A percentile compares a stretch with the other conserved stretches of the same genome.
Evolutionary conservation across 1,140 invertebrate species (phyloP).

Genomic region (Habropoda laboriosa): DNA sequence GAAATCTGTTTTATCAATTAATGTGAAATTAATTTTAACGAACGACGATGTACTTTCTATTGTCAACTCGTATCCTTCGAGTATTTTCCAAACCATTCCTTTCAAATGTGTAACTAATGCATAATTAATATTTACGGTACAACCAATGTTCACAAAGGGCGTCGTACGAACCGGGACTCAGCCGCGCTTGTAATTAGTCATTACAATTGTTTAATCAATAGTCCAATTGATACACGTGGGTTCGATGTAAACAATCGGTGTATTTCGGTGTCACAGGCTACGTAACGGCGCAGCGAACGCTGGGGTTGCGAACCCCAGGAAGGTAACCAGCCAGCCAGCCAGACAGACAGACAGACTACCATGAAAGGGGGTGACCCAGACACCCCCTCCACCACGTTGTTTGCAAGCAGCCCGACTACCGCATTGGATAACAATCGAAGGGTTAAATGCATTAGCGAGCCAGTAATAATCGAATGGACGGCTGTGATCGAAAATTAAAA

Average conservation of each 20-base stretch:
- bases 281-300: constrained; percentile 32
- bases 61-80: background rate
- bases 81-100: no score
- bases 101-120: no score
- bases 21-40: no score
- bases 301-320: constrained; percentile 76
- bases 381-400: constrained; percentile 73
- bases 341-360: constrained; percentile 73
- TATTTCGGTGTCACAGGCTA: constrained; percentile 59
- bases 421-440: constrained; percentile 58
- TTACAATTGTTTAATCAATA: constrained; percentile 48
- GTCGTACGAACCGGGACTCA: background rate
- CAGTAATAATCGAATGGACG: background rate
- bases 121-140: no score
- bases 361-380: constrained; percentile 80
- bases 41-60: no score
- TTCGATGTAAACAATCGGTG: constrained; percentile 61
- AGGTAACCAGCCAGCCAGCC: constrained; percentile 70
- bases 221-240: constrained; percentile 24
- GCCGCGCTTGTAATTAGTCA: constrained; percentile 7
- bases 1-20: no score
- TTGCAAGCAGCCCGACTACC: constrained; percentile 64
- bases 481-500: constrained; percentile 16
- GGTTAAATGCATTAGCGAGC: constrained; percentile 29
- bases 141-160: background rate